Evolutionary conservation across 2,113 vertebrate genomes (phyloP), one percentile per base, ranked within the genome.

Genomic region (Misgurnus anguillicaudatus): DNA sequence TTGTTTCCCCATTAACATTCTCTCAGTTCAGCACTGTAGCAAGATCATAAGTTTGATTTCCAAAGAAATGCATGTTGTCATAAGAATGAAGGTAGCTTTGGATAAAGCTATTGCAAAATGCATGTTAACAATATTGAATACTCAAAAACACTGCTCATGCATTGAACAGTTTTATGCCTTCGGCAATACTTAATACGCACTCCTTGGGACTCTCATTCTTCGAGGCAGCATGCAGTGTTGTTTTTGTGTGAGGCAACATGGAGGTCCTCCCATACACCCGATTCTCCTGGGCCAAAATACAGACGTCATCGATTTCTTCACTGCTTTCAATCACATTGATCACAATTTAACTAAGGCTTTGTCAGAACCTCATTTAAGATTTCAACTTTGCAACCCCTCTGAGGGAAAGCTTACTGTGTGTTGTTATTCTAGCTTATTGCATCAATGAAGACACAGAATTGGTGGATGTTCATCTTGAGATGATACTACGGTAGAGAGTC

Each of bases 301-400:
- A 62, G 36, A 81, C 5, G 71, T 65, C 67, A 51, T 72, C 42
- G 47, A 77, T 71, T 64, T 75, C 58, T 62, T 47, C 24, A 51
- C 66, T 61, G 6, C 58, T 60, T 70, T 78, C 45, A 78, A 55
- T 75, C 55, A 75, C 72, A 48, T 72, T 72, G 70, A 72, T 72
- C 70, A 58, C 39, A 62, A 60, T 17, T 57, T 57, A 8, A 57
- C 17, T 19, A 61, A 5, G 31, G 17, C 53, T 8, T 17, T 57
- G 17, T 57, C 68, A 55, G 31, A 71, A 38, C 39, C 72, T 36
- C 41, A 48, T 61, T 62, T 72, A 58, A 9, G 53, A 62, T 75
- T 62, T 62, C 11, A 75, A 75, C 39, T 75, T 17, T 9, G 0
- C 4, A 21, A 60, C 42, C 58, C 6, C 24, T 60, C 58, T 48